phyloP scores from a whole-genome alignment of 2,888 invertebrate species.

The Scrobipalpa atriplicella region DNA sequence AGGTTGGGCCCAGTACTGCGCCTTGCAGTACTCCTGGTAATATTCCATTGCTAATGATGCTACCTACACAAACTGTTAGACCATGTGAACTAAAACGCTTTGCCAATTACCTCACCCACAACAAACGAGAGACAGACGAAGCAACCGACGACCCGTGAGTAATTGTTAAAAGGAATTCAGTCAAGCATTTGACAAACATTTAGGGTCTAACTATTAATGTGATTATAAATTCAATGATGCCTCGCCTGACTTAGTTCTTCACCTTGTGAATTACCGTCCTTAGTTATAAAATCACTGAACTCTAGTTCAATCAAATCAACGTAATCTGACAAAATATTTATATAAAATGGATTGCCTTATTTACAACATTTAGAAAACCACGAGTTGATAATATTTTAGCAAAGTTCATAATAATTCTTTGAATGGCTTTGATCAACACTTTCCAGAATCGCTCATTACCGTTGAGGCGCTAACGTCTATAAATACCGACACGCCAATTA shows the following conservation, averaged over 20 bases:
- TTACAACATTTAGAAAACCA: too few relatives aligned
- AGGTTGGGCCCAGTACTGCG: not conserved
- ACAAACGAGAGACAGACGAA: not conserved
- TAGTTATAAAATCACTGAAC: not conserved
- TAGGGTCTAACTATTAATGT: not conserved
- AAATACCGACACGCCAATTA: constrained; percentile 1
- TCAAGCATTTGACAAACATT: not conserved
- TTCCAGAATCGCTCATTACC: not conserved
- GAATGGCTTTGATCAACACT: not conserved
- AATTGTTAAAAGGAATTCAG: constrained; percentile 3
- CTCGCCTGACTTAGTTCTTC: constrained; percentile 4
- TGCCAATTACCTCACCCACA: constrained; percentile 8
- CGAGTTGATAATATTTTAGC: too few relatives aligned
- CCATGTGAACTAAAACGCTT: constrained; percentile 1
- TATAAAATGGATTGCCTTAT: too few relatives aligned
- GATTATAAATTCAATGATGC: constrained; percentile 4
- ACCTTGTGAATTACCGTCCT: not conserved
- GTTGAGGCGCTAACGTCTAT: not conserved
- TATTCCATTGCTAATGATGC: constrained; percentile 11
- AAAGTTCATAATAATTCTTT: not conserved
- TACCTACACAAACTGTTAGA: not conserved
- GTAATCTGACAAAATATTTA: too few relatives aligned
- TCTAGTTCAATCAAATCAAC: too few relatives aligned
- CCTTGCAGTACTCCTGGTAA: not conserved
- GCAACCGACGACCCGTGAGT: constrained; percentile 1